Evolutionary conservation across 1,140 invertebrate species (phyloP), one percentile per base, ranked within the genome.

Genomic region (Protaetia brevitarsis): DNA sequence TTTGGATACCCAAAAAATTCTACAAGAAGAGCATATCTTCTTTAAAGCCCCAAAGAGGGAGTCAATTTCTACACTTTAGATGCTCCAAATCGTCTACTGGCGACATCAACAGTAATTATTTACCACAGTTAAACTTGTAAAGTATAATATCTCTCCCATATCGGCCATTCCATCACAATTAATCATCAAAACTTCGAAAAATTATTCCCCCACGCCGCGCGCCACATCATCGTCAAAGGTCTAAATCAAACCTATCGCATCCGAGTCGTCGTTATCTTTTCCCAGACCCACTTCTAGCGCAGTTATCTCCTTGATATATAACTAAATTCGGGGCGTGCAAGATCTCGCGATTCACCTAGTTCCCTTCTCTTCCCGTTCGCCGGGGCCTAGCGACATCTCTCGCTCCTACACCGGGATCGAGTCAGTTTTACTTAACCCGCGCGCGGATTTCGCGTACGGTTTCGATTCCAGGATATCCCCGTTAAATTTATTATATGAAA

Each of bases 221-320:
- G 41, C 41, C 34, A 16, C 3, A 21, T 21, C 41, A 45, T 45
- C 23, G 41, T 45, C 41, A 13, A 45, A 45, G 23, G 23, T 45
- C 16, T 45, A 45, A 21, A 45, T 45, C 41, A 45, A 13, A 45
- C 41, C 41, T 13, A 5, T 45, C 16, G 41, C 16, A 7, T 13
- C 23, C 3, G n/a, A 21, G 41, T n/a, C n/a, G 41, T 45, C 41
- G 41, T 16, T 45, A 13, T 45, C 41, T 45, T 21, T 21, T 8
- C 41, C 29, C 56, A 21, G 56, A 30, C 56, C 56, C 56, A 58
- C 21, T 58, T 58, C 56, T 58, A 58, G 29, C 56, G 13, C 8
- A n/a, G 56, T 58, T 58, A 58, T 58, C 56, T 58, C 29, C 56
- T 26, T 58, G 56, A 58, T 58, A 58, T 58, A 58, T 58, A 58